Base-by-base conservation (phyloP, 2,888 invertebrate species). In the Rhagophthalmus giganteus region DNA sequence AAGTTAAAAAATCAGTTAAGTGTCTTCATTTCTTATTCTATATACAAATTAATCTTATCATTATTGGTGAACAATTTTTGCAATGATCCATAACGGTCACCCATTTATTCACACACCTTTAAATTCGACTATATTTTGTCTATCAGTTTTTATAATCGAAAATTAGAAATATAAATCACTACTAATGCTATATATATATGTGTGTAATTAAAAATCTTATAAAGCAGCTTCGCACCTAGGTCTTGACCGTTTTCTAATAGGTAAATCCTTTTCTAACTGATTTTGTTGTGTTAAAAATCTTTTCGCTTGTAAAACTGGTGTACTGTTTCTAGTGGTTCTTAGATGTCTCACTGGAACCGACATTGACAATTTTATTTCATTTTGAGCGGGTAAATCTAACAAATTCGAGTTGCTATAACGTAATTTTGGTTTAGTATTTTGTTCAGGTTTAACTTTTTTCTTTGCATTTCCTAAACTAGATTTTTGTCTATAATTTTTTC, bases 211-310 rank as follows among this genome's bases (percentile, higher is more conserved):
- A 25, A n/a, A 37, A 37, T 27, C 15, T 30, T 52, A 52, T 14
- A 35, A 30, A 35, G 42, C 51, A 27, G 53, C 40, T 47, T 61
- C 59, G 30, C 46, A 59, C 35, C 62, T 41, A 15, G 55, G 46
- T 38, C 56, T 51, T 8, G 58, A 59, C 26, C 63, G 52, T 52
- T 63, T 64, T 38, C 63, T 50, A 27, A 63, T 59, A 1, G 64
- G 61, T 14, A 61, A 44, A 44, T 53, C 58, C 42, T 57, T 54
- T 42, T 61, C 59, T 44, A 56, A 45, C 35, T 59, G 59, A 28
- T 44, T 55, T 33, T 60, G 59, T 28, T 48, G 57, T 24, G 45
- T 45, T 12, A 56, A 47, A 38, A 61, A 54, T 30, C 54, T 33
- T 12, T 58, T 59, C 11, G 40, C 46, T 39, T 54, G 54, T 16